These are phyloP conservation scores for Leucoptera coffeella DNA, from an alignment of 2,888 invertebrate genomes.

Conservation along the genomic window DNA sequence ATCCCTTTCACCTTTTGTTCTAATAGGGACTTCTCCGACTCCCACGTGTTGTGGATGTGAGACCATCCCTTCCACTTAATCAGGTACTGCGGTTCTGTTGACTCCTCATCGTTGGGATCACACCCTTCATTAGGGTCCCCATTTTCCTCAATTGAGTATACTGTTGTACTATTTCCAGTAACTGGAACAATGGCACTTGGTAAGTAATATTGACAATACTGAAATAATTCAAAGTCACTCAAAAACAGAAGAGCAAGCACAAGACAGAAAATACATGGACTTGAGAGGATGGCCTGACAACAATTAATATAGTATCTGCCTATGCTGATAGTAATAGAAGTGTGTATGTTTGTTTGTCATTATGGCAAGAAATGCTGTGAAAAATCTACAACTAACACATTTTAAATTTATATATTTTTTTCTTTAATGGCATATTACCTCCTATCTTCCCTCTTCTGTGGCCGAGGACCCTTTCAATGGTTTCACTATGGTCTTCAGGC, in stretches of 20 bases:
- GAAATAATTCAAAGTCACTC: too few species aligned
- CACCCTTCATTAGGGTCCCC: constrained; percentile 84
- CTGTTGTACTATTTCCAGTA: constrained; percentile 90
- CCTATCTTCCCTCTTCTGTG: constrained; percentile 83
- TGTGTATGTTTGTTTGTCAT: too few species aligned
- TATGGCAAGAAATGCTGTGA: too few species aligned
- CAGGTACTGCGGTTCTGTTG: constrained; percentile 84
- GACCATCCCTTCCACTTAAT: constrained; percentile 99
- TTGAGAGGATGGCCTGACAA: too few species aligned
- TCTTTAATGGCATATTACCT: constrained; percentile 42
- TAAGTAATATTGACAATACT: too few species aligned
- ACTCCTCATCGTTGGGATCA: constrained; percentile 60
- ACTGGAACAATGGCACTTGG: too few species aligned
- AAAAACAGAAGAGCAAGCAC: too few species aligned
- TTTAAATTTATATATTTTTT: background rate
- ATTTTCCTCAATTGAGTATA: constrained; percentile 90
- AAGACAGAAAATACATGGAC: too few species aligned
- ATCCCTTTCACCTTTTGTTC: constrained; percentile 93
- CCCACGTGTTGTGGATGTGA: constrained; percentile 99
- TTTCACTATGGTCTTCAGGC: constrained; percentile 83
- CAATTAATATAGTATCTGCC: too few species aligned
- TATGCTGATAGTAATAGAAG: too few species aligned
- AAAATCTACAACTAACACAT: too few species aligned
- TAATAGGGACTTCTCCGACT: constrained; percentile 79
- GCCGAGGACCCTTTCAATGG: constrained; percentile 88